Evolutionary conservation across 1,140 invertebrate species (phyloP).

Genomic region (Lamellibrachia luymesi): DNA sequence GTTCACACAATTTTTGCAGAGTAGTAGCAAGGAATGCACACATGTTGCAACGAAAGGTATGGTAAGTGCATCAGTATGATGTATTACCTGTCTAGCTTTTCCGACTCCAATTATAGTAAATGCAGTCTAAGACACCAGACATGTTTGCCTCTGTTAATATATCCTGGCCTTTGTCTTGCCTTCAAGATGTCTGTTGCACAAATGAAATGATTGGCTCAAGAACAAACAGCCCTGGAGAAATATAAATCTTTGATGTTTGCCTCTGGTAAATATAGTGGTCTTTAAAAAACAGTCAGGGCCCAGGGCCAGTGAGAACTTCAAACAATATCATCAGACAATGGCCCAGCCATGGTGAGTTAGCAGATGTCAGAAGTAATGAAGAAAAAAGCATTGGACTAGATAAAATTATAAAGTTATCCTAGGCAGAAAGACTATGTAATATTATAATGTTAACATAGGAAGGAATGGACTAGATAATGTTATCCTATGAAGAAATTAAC

Average conservation of each 20-base stretch:
- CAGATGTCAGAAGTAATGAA: background rate
- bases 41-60: too few species aligned
- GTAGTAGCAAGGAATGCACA: too few species aligned
- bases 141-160: too few species aligned
- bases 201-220: background rate
- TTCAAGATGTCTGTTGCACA: background rate
- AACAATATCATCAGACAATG: background rate
- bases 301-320: background rate
- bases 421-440: too few species aligned
- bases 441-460: background rate
- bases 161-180: background rate
- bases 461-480: background rate
- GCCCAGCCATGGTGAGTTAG: too few species aligned
- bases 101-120: too few species aligned
- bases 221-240: background rate
- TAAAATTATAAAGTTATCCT: too few species aligned
- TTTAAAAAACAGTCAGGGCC: background rate
- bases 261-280: background rate
- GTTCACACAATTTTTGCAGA: too few species aligned
- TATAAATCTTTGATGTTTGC: background rate
- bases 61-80: too few species aligned
- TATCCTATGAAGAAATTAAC: background rate
- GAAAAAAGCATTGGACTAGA: background rate
- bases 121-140: too few species aligned
- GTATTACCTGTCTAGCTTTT: too few species aligned